Base-by-base conservation (phyloP, 2,113 vertebrate genomes). In the Butorides virescens region DNA sequence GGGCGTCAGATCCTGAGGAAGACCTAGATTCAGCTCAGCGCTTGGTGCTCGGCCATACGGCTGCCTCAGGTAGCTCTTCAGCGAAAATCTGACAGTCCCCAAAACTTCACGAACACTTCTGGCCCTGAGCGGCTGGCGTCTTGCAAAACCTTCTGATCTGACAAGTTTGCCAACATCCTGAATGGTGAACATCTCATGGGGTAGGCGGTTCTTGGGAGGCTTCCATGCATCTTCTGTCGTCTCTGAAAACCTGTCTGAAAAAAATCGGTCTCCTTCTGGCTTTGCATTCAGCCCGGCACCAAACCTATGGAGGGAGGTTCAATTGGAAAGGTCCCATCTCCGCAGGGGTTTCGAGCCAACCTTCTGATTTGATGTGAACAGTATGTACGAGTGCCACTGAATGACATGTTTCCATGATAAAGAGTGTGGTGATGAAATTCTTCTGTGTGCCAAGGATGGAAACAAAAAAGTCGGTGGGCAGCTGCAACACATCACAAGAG, bases 61-160 rank as follows among this genome's bases (percentile, higher is more conserved):
- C 94, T 96, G 92, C 91, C 91, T 95, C 96, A 97, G 96, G 96
- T 97, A 95, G 81, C 89, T 97, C 87, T 94, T 91, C 94, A 93
- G 91, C 2, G 0, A 85, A 85, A 94, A 97, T 84, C 89, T 97
- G 96, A 94, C 94, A 96, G 94, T 36, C 91, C 93, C 95, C 85
- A 86, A 94, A 95, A 88, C 89, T 95, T 95, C 91, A 92, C 18
- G 74, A 95, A 95, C 91, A 85, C 95, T 95, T 95, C 95, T 96
- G 95, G 95, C 92, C 97, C 87, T 3, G 84, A 94, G 91, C 55
- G 74, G 94, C 87, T 96, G 95, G 93, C 77, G 92, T 95, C 94
- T 96, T 97, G 94, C 89, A 86, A 88, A 97, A 87, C 94, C 95
- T 97, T 97, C 97, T 97, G 95, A 97, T 95, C 95, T 97, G 92